Evolutionary conservation across 2,888 invertebrate genomes (phyloP).

Genomic region (Automeris io): DNA sequence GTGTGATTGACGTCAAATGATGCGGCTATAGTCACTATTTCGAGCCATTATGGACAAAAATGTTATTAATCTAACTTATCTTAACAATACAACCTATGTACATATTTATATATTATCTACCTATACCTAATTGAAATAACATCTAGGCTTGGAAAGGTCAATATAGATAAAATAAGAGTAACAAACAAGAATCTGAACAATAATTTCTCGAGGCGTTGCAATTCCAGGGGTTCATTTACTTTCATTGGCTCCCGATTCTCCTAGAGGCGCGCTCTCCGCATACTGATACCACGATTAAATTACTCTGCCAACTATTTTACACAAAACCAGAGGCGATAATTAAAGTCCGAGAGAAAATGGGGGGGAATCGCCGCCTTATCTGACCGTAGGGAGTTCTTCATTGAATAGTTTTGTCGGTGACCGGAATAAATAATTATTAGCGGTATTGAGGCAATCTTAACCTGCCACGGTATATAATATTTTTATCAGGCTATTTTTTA

Average conservation of each 20-base stretch:
- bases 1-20: no score
- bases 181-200: slow-evolving; percentile 32
- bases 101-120: no score
- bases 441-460: slow-evolving; percentile 69
- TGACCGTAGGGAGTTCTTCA: slow-evolving; percentile 71
- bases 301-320: slow-evolving; percentile 74
- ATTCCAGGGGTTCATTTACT: slow-evolving; percentile 18
- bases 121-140: no score
- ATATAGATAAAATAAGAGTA: slow-evolving; percentile 19
- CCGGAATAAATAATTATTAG: slow-evolving; percentile 76
- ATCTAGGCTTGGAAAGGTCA: no score
- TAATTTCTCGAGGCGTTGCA: slow-evolving; percentile 34
- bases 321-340: slow-evolving; percentile 75
- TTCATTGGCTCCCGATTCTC: slow-evolving; percentile 48
- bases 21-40: no score
- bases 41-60: no score
- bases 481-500: no score
- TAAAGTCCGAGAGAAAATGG: slow-evolving; percentile 71
- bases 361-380: slow-evolving; percentile 76
- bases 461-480: no score
- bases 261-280: slow-evolving; percentile 57
- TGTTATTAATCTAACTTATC: no score
- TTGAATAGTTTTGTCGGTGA: slow-evolving; percentile 73
- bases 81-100: no score
- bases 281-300: slow-evolving; percentile 72